These are phyloP conservation scores for Cherax quadricarinatus DNA, from an alignment of 1,140 invertebrate genomes.

Conservation along the genomic window DNA sequence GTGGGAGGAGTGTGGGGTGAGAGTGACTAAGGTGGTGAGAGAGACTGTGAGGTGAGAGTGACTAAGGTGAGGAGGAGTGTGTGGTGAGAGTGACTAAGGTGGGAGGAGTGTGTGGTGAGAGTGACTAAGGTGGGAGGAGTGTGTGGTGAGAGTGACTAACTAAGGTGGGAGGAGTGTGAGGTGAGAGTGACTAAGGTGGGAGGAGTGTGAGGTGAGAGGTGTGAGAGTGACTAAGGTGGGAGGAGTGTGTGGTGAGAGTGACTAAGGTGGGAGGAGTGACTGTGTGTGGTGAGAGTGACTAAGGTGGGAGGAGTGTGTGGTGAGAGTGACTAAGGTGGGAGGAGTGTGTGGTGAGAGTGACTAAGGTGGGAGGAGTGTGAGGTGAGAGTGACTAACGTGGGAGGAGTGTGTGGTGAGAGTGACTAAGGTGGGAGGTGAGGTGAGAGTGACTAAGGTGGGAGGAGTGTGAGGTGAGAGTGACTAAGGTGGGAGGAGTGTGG, in stretches of 20 bases:
- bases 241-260: background rate
- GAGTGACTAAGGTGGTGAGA: too few species aligned
- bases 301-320: background rate
- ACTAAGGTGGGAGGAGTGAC: background rate
- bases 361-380: background rate
- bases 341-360: too few species aligned
- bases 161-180: background rate
- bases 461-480: background rate
- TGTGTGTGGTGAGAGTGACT: too few species aligned
- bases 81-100: too few species aligned
- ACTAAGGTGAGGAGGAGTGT: too few species aligned
- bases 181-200: background rate
- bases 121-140: too few species aligned
- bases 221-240: background rate
- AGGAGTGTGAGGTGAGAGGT: background rate
- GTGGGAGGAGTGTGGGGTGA: too few species aligned
- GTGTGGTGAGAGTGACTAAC: too few species aligned
- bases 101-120: too few species aligned
- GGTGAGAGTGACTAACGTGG: background rate
- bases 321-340: background rate
- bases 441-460: background rate
- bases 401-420: background rate
- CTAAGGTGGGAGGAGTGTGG: background rate
- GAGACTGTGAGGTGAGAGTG: too few species aligned
- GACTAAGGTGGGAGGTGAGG: background rate